Percentiles rank a stretch among this genome's conserved stretches.
Evolutionary conservation across 2,113 vertebrate species (phyloP).

Genomic region (Entelurus aequoreus): DNA sequence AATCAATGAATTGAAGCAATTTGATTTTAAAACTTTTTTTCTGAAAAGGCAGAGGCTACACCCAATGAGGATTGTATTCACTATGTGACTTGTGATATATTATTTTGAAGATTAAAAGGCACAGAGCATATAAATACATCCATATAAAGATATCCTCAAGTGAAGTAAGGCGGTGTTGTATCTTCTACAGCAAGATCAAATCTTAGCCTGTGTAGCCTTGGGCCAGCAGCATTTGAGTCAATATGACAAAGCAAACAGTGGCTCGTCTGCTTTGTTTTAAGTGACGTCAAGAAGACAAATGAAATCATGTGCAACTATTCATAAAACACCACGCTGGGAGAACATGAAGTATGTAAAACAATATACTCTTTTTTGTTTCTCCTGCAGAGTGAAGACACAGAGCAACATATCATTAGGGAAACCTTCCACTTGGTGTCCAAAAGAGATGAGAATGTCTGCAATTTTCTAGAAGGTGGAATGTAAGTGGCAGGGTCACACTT

Average conservation of each 20-base stretch:
- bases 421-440: conserved; percentile 98
- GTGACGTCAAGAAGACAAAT: background rate
- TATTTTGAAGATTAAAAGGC: too few relatives aligned
- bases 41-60: too few relatives aligned
- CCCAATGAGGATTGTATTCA: too few relatives aligned
- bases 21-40: too few relatives aligned
- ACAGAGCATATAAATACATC: background rate
- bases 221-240: conserved; percentile 17
- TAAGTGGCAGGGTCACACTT: conserved; percentile 68
- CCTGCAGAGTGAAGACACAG: conserved; percentile 91
- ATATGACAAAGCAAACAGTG: conserved; percentile 8
- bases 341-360: conserved; percentile 12
- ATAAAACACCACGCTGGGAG: conserved; percentile 11
- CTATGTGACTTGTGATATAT: too few relatives aligned
- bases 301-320: background rate
- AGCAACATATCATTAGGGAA: conserved; percentile 98
- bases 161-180: background rate
- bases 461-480: conserved; percentile 97
- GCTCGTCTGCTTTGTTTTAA: background rate
- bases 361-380: background rate
- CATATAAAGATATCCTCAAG: background rate
- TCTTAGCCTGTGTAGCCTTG: conserved; percentile 11
- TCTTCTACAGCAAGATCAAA: conserved; percentile 5
- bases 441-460: conserved; percentile 97
- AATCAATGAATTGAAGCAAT: too few relatives aligned